Percentiles rank a stretch among this genome's conserved stretches.
phyloP scores from a whole-genome alignment of 2,113 vertebrate species.

The Ailurus styani region DNA sequence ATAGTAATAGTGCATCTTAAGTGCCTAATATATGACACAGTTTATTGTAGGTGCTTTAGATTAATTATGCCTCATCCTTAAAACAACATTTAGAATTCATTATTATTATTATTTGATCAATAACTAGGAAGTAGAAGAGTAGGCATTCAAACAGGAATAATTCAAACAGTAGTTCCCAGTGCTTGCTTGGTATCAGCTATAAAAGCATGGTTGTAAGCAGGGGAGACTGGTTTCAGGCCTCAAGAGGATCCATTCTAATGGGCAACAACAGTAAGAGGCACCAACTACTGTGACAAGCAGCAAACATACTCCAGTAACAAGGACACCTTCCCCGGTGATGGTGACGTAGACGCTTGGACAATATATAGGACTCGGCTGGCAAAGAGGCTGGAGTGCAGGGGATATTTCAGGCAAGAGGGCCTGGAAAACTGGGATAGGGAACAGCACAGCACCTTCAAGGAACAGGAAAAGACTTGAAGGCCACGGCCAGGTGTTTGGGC shows the following conservation, averaged over 20 bases:
- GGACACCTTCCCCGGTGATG: background rate
- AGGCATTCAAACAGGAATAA: background rate
- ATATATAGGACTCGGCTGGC: background rate
- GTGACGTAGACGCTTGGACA: background rate
- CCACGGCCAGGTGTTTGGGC: background rate
- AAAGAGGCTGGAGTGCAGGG: background rate
- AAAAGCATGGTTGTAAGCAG: background rate
- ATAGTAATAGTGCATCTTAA: conserved; percentile 13
- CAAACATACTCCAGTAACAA: background rate
- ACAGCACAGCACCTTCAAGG: background rate
- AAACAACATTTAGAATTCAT: background rate
- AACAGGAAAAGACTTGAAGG: background rate
- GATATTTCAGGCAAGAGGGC: background rate
- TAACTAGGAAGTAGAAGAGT: background rate
- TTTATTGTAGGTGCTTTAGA: background rate
- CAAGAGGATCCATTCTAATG: background rate
- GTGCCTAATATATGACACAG: background rate
- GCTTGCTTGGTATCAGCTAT: background rate
- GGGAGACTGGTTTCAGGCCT: background rate
- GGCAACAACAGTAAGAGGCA: background rate
- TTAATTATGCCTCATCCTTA: background rate
- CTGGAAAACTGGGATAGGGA: background rate
- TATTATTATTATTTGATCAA: conserved; percentile 9
- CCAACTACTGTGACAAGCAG: background rate
- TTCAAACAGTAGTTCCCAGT: background rate